Base-by-base conservation (phyloP, 2,797 vertebrate species). In the Poeciliopsis infans region DNA sequence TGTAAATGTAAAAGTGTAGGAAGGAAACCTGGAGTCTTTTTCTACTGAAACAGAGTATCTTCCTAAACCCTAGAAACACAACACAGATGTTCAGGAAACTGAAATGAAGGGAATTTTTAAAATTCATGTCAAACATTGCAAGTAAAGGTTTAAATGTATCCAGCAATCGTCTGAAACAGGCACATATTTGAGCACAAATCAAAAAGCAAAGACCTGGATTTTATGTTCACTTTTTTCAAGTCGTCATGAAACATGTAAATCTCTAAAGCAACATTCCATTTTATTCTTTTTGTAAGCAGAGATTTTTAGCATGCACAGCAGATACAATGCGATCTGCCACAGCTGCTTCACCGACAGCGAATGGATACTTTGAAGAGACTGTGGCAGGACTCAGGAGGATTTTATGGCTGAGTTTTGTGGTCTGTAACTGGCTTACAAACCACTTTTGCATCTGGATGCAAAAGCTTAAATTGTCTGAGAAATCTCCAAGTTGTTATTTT, bases 341-440 rank as follows among this genome's bases (percentile, higher is more conserved):
- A 85, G 85, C 84, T 85, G 87, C 90, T 83, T 77, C 79, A 55
- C 55, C 55, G 31, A 86, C 85, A 72, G 80, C 86, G 80, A 89
- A 87, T 79, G 85, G 83, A 84, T 69, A 83, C 78, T 89, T 88
- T 87, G 87, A 89, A 85, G 89, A 87, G 75, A 79, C 81, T 69
- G 81, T 76, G 77, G 86, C 76, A 74, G 80, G 11, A 83, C 86
- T 85, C 87, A 74, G 80, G 81, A 82, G 89, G 86, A 88, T 89
- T 87, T 83, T 78, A 86, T 86, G 66, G 83, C 78, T 85, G 83
- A 66, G 75, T 89, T 90, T 88, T 86, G 75, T 90, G 85, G 83
- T 91, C 90, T 81, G 79, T 84, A 85, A 83, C 86, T 84, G 90
- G 91, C 92, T 91, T 80, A 81, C 69, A 55, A 79, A 89, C 87